These are phyloP conservation scores for Emmelina monodactyla DNA, from an alignment of 2,888 invertebrate species.

Conservation along the genomic window DNA sequence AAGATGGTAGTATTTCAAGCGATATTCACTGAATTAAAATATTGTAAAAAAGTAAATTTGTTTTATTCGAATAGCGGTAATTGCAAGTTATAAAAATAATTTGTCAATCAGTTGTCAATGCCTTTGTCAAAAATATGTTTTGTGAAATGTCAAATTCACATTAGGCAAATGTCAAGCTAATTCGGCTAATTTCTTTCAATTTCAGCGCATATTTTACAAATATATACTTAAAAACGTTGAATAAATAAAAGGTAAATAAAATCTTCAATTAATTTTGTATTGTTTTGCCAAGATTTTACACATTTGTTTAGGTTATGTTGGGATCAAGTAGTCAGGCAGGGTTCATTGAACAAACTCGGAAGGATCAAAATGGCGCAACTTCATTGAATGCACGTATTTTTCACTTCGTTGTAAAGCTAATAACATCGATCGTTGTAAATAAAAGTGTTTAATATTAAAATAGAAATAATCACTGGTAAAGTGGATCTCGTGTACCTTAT, in stretches of 20 bases:
- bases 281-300: background rate
- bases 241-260: background rate
- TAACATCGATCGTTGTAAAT: background rate
- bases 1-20: too few species aligned
- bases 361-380: background rate
- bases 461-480: slow-evolving; percentile 30
- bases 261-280: background rate
- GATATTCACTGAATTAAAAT: too few species aligned
- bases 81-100: too few species aligned
- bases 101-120: too few species aligned
- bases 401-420: background rate
- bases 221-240: background rate
- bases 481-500: slow-evolving; percentile 38
- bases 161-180: too few species aligned
- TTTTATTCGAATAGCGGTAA: too few species aligned
- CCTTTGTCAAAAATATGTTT: too few species aligned
- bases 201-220: background rate
- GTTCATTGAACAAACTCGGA: slow-evolving; percentile 3
- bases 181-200: too few species aligned
- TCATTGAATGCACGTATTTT: background rate
- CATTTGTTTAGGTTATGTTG: background rate
- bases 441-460: background rate
- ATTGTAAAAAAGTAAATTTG: too few species aligned
- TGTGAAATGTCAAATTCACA: too few species aligned
- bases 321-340: too few species aligned